Evolutionary conservation across 1,140 invertebrate species (phyloP).

Genomic region (Leptinotarsa lineolata): DNA sequence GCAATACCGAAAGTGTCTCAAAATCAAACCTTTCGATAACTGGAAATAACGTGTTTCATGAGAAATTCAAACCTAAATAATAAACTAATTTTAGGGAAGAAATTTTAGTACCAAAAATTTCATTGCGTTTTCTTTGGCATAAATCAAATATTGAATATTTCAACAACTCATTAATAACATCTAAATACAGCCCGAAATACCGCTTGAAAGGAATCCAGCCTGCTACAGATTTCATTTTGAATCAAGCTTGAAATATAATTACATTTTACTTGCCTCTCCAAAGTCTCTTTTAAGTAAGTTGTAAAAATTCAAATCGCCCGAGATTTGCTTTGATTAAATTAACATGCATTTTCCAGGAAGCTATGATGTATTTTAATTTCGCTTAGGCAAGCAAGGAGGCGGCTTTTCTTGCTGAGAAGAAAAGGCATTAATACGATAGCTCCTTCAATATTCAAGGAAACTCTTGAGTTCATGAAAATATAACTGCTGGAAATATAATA

Average conservation of each 20-base stretch:
- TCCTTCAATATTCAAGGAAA: slow-evolving; percentile 14
- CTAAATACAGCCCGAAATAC: background rate
- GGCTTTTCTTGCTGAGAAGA: background rate
- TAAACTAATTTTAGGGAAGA: too few relatives aligned
- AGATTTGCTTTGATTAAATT: slow-evolving; percentile 22
- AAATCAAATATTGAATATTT: slow-evolving; percentile 9
- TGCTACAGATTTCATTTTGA: background rate
- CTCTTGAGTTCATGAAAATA: background rate
- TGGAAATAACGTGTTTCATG: too few relatives aligned
- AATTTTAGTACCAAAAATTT: too few relatives aligned
- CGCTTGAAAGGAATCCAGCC: background rate
- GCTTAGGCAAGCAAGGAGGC: slow-evolving; percentile 15
- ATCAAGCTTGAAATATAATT: background rate
- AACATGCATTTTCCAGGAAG: slow-evolving; percentile 19
- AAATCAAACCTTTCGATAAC: too few relatives aligned
- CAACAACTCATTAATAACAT: background rate
- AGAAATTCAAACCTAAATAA: too few relatives aligned
- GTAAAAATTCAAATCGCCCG: slow-evolving; percentile 19
- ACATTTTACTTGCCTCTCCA: background rate
- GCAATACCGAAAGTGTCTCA: too few relatives aligned
- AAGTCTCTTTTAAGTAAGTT: slow-evolving; percentile 9
- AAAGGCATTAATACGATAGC: slow-evolving; percentile 16
- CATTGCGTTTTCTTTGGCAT: background rate
- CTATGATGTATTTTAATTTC: slow-evolving; percentile 13
- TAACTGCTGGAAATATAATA: slow-evolving; percentile 7